A percentile compares a stretch with the other conserved stretches of the same genome.
Conservation (phyloP, 2,797 vertebrate genomes). For the Peromyscus nudipes region DNA sequence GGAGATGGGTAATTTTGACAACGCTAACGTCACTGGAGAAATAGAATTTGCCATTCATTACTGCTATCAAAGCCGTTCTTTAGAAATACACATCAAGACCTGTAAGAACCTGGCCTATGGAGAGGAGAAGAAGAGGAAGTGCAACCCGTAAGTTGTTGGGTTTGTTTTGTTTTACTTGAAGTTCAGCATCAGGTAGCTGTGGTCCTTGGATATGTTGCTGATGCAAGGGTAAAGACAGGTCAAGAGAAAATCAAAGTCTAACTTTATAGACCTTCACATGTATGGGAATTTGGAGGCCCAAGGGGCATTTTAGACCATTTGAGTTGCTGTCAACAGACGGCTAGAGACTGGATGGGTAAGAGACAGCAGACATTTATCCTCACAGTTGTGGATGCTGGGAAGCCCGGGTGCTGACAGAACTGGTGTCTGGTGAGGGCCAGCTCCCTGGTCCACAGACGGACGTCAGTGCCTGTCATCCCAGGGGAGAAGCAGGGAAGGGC, state of each 20-base stretch:
- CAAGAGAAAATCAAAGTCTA: background rate
- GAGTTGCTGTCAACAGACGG: background rate
- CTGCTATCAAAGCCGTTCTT: constrained; percentile 85
- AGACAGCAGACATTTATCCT: background rate
- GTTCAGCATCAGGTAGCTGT: background rate
- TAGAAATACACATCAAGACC: constrained; percentile 92
- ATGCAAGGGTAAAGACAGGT: background rate
- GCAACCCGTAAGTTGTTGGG: constrained; percentile 92
- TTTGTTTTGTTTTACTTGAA: background rate
- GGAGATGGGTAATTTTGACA: constrained; percentile 89
- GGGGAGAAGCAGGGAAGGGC: too few relatives aligned
- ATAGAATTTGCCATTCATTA: constrained; percentile 93
- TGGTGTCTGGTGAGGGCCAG: background rate
- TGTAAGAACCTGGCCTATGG: constrained; percentile 93
- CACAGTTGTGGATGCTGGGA: background rate
- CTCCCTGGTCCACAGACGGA: background rate
- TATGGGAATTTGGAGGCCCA: rapidly evolving
- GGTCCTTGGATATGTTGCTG: background rate
- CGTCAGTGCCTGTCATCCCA: background rate
- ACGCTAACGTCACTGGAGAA: constrained; percentile 89
- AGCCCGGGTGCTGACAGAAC: background rate
- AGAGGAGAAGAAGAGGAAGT: constrained; percentile 92
- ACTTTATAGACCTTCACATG: background rate
- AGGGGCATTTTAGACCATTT: background rate
- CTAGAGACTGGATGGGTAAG: background rate